Conservation (phyloP, 2,113 vertebrate genomes). For the Sorex araneus region DNA sequence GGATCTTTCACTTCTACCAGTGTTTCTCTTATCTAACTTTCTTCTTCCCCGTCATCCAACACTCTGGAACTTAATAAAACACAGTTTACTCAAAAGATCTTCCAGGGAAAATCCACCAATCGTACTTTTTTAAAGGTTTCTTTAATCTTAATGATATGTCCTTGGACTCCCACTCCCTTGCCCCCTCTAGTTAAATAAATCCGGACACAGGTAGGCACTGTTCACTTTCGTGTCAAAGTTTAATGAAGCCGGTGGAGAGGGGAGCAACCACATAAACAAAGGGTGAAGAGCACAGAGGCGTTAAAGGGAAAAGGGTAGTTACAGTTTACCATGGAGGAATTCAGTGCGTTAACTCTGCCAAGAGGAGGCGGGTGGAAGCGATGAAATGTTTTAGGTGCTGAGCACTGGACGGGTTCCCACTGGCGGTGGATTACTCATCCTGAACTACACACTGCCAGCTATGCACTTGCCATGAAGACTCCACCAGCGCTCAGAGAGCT, state of each 20-base stretch:
- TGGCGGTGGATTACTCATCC: background rate
- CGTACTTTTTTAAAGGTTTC: background rate
- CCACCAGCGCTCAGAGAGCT: background rate
- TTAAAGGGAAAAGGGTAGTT: no score
- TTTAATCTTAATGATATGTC: constrained; percentile 15
- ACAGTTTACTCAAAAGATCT: background rate
- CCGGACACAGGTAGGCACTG: background rate
- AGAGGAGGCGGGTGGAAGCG: background rate
- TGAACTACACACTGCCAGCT: background rate
- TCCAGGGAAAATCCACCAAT: constrained; percentile 12
- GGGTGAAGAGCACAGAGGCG: background rate
- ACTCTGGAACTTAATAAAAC: constrained; percentile 7
- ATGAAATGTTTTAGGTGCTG: background rate
- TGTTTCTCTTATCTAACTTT: background rate
- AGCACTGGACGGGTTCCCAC: background rate
- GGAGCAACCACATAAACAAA: background rate
- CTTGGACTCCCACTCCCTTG: background rate
- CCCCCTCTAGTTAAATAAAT: constrained; percentile 36
- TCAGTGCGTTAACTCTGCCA: background rate
- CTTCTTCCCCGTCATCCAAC: constrained; percentile 19
- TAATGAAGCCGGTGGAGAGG: background rate
- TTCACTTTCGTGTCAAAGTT: background rate
- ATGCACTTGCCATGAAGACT: background rate
- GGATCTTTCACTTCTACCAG: background rate
- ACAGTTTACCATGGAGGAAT: background rate